Conservation (phyloP, 2,113 vertebrate genomes). For the Scartelaos histophorus region DNA sequence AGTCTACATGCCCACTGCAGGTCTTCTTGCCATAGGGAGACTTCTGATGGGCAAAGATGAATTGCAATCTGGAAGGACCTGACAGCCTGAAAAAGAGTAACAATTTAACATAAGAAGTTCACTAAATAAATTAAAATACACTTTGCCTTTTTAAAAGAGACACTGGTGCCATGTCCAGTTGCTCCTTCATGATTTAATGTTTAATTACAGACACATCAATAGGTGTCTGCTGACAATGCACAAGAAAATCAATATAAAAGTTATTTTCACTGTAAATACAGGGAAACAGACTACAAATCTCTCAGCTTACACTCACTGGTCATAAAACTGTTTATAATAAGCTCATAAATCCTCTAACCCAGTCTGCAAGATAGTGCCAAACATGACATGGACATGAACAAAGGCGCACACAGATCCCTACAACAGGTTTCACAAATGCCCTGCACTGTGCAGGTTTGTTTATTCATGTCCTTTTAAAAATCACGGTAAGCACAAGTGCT, state of each 20-base stretch:
- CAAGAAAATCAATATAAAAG: conserved; percentile 4
- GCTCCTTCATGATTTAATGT: conserved; percentile 11
- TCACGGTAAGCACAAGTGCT: background rate
- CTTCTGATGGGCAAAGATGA: conserved; percentile 86
- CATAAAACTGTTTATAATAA: background rate
- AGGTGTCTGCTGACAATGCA: conserved; percentile 18
- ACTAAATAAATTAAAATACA: background rate
- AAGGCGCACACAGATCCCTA: background rate
- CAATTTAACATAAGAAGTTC: conserved; percentile 1
- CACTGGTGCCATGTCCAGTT: too few relatives aligned
- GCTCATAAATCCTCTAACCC: background rate
- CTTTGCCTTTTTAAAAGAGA: background rate
- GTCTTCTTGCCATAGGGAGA: conserved; percentile 89
- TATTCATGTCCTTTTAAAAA: too few relatives aligned
- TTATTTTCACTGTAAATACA: conserved; percentile 17
- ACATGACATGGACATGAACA: background rate
- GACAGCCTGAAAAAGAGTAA: conserved; percentile 79
- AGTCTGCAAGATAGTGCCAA: background rate
- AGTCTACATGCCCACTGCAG: conserved; percentile 86
- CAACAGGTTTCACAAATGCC: background rate
- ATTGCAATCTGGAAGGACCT: conserved; percentile 91
- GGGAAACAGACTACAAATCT: background rate
- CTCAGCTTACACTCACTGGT: background rate
- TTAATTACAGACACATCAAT: conserved; percentile 33
- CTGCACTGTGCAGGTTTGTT: too few relatives aligned